Evolutionary conservation across 2,113 vertebrate species (phyloP).

Genomic region (Zingel zingel): DNA sequence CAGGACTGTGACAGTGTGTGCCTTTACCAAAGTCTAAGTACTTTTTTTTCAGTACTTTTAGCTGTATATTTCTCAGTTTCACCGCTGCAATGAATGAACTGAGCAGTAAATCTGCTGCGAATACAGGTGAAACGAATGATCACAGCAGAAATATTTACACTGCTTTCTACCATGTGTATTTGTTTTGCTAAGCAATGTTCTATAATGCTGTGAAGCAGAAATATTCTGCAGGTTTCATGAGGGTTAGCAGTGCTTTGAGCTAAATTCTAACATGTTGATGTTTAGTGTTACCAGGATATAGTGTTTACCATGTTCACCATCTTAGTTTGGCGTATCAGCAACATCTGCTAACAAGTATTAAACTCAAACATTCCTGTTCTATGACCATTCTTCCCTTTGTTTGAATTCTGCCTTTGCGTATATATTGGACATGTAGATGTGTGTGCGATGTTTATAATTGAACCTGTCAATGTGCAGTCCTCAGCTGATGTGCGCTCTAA

Average conservation of each 20-base stretch:
- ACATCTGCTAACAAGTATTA: not conserved
- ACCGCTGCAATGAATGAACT: not conserved
- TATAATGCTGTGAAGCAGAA: not conserved
- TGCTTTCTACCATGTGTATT: not conserved
- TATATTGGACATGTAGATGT: not conserved
- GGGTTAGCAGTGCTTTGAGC: not conserved
- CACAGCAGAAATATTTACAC: not conserved
- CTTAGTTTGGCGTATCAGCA: not conserved
- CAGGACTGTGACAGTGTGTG: constrained; percentile 14
- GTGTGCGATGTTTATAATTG: not conserved
- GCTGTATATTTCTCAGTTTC: not conserved
- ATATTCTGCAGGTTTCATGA: not conserved
- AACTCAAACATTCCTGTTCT: not conserved
- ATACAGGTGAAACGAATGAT: not conserved
- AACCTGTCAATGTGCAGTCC: not conserved
- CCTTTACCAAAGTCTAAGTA: constrained; percentile 24
- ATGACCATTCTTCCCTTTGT: not conserved
- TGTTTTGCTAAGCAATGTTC: not conserved
- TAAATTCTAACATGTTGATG: not conserved
- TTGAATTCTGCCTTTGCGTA: not conserved
- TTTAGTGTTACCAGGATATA: not conserved
- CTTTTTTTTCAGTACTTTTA: no score
- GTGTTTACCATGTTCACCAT: not conserved
- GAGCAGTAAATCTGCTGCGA: not conserved
- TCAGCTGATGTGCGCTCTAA: not conserved